Evolutionary conservation across 53 echinoderm and acorn worm species (phyloP), one percentile per base, ranked within the genome.

Genomic region (Astropecten irregularis): DNA sequence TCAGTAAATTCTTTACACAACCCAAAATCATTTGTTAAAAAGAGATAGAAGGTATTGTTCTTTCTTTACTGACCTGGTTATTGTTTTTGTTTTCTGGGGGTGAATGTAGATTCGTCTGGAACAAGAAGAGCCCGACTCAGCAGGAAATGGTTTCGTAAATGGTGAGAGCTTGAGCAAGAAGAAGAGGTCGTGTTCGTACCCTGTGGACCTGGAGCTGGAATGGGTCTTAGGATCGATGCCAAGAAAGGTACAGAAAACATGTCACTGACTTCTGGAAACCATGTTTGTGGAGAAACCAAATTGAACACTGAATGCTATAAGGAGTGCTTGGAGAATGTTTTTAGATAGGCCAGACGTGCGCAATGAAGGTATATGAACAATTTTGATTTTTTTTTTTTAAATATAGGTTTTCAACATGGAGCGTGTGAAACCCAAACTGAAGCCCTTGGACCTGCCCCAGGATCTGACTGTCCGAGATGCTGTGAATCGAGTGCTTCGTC

Each of bases 21-120:
- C n/a, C n/a, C n/a, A n/a, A n/a, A n/a, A n/a, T n/a, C n/a, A n/a
- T n/a, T n/a, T n/a, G n/a, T n/a, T n/a, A n/a, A n/a, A n/a, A n/a
- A n/a, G n/a, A n/a, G n/a, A n/a, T n/a, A n/a, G n/a, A n/a, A n/a
- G n/a, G n/a, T n/a, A n/a, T n/a, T n/a, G n/a, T n/a, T n/a, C n/a
- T n/a, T n/a, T n/a, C n/a, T n/a, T n/a, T n/a, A n/a, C n/a, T n/a
- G n/a, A n/a, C n/a, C n/a, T n/a, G n/a, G n/a, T n/a, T n/a, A n/a
- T n/a, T n/a, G n/a, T n/a, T n/a, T n/a, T n/a, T n/a, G n/a, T n/a
- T n/a, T n/a, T n/a, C n/a, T n/a, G n/a, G n/a, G n/a, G n/a, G n/a
- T n/a, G n/a, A n/a, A n/a, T n/a, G n/a, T n/a, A 96, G 96, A 96
- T 96, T 46, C 89, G 96, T 69, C 81, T 96, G 11, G 93, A 96